Evolutionary conservation across 2,113 vertebrate genomes (phyloP).

Genomic region (Eurystomus gularis): DNA sequence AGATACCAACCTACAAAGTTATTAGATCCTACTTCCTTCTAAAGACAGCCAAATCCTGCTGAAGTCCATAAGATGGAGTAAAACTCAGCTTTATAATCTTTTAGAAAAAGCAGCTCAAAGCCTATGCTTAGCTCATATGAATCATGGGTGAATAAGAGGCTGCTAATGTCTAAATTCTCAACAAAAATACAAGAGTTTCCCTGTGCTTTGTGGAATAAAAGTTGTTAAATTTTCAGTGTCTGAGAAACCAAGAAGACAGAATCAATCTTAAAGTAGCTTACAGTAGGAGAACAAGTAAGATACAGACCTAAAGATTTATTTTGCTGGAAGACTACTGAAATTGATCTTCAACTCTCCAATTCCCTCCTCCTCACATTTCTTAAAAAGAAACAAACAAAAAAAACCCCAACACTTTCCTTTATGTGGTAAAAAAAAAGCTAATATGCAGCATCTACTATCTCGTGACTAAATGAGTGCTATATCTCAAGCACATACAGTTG

Average conservation of each 20-base stretch:
- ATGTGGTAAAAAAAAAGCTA: background rate
- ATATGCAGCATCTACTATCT: rapidly evolving
- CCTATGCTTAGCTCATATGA: background rate
- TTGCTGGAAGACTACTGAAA: background rate
- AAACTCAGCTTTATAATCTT: background rate
- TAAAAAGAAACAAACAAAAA: background rate
- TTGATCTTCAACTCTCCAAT: background rate
- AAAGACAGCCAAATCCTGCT: background rate
- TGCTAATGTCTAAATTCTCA: background rate
- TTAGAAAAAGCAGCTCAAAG: background rate
- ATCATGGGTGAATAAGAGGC: background rate
- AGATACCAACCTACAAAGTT: background rate
- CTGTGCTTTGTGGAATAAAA: background rate
- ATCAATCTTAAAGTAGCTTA: background rate
- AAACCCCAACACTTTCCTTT: background rate
- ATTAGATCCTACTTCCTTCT: background rate
- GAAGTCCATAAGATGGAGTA: constrained; percentile 46
- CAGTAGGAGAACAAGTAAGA: background rate
- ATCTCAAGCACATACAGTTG: background rate
- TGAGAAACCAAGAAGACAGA: background rate
- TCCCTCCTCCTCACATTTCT: background rate
- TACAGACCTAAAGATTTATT: background rate
- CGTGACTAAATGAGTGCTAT: background rate
- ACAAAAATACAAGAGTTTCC: background rate
- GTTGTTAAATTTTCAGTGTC: background rate